These are phyloP conservation scores for Phacellophora camtschatica DNA, from an alignment of 30 jellyfish, hydroid and myxozoan species.

Conservation along the genomic window DNA sequence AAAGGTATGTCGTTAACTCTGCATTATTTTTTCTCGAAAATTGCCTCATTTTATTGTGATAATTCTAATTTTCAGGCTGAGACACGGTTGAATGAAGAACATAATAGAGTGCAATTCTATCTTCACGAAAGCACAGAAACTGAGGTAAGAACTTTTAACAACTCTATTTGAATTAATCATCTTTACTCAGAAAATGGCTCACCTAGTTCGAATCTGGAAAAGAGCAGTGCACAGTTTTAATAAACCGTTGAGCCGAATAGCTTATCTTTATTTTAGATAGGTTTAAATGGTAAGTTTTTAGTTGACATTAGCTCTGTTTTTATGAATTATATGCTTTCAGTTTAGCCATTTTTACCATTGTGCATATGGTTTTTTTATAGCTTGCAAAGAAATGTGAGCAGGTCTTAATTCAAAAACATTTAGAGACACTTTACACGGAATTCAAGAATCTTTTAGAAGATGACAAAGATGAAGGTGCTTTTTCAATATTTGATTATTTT, in stretches of 20 bases:
- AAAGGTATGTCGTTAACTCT: no score
- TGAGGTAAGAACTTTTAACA: constrained; percentile 52
- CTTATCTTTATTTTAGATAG: no score
- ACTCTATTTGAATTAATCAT: no score
- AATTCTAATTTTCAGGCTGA: constrained; percentile 93
- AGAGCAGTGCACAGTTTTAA: no score
- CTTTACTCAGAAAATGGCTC: no score
- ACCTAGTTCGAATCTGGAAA: no score
- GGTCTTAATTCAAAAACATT: constrained; percentile 89
- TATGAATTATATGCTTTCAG: neutral
- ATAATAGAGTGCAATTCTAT: constrained; percentile 88
- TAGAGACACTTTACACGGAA: constrained; percentile 94
- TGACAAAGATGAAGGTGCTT: constrained; percentile 94
- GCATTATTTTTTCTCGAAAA: no score
- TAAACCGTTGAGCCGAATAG: no score
- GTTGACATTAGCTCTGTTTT: no score
- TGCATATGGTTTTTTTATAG: constrained; percentile 1
- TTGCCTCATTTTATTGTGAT: no score
- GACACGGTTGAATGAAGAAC: constrained; percentile 92
- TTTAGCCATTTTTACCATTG: neutral
- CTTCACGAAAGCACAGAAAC: constrained; percentile 96
- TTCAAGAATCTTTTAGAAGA: constrained; percentile 83
- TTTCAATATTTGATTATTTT: no score
- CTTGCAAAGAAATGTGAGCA: constrained; percentile 96
- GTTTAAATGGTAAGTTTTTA: no score